Evolutionary conservation across 2,113 vertebrate species (phyloP).

Genomic region (Pangasianodon gigas): DNA sequence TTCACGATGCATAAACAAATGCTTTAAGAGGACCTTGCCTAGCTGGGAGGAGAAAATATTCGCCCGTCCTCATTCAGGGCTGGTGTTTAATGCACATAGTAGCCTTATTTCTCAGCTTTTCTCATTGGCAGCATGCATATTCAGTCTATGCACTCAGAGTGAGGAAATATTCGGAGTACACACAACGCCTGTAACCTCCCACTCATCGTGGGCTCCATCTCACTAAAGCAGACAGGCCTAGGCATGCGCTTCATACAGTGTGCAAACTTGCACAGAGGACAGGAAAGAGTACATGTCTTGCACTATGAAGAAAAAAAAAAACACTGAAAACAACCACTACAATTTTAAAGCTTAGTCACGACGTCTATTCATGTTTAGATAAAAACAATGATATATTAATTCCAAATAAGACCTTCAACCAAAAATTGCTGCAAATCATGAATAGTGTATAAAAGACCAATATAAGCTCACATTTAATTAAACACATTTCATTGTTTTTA

Average conservation of each 20-base stretch:
- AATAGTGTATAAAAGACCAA: too few species aligned
- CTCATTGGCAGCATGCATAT: not conserved
- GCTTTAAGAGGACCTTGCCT: not conserved
- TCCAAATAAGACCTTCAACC: not conserved
- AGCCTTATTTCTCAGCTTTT: not conserved
- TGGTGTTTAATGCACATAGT: not conserved
- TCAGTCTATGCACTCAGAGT: not conserved
- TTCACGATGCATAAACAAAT: not conserved
- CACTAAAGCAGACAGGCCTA: slow-evolving; percentile 15
- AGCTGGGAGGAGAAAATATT: not conserved
- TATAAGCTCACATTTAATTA: too few species aligned
- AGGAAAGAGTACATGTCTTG: not conserved
- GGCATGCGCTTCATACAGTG: slow-evolving; percentile 32
- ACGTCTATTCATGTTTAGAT: not conserved
- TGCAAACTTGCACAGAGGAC: slow-evolving; percentile 30
- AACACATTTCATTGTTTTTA: not conserved
- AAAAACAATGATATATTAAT: not conserved
- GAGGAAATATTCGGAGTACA: not conserved
- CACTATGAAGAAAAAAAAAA: not conserved
- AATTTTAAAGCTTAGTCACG: slow-evolving; percentile 27
- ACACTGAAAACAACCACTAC: not conserved
- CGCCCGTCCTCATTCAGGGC: not conserved
- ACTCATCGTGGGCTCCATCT: not conserved
- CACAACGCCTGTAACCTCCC: slow-evolving; percentile 18
- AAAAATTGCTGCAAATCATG: not conserved